Evolutionary conservation across 1,140 invertebrate species (phyloP).

Genomic region (Pseudomyrmex concolor): DNA sequence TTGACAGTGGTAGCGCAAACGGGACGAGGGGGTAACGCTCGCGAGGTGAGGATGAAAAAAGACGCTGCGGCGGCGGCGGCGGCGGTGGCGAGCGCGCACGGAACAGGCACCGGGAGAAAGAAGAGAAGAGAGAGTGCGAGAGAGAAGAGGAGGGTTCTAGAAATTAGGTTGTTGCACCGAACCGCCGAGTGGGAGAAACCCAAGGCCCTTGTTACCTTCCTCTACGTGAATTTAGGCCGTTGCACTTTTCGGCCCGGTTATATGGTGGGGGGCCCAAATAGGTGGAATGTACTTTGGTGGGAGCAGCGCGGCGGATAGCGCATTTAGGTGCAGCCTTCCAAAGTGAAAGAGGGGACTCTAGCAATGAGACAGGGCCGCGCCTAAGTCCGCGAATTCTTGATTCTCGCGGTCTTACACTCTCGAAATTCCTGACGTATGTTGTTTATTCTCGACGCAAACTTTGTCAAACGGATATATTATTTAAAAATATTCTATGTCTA

Average conservation of each 20-base stretch:
- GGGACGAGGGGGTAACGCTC: slow-evolving; percentile 47
- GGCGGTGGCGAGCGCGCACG: slow-evolving; percentile 36
- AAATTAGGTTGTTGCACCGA: slow-evolving; percentile 86
- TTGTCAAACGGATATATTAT: neutral
- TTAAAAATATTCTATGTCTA: neutral
- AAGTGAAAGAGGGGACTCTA: slow-evolving; percentile 78
- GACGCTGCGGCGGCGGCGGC: slow-evolving; percentile 55
- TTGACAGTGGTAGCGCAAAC: slow-evolving; percentile 29
- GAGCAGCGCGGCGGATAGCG: slow-evolving; percentile 74
- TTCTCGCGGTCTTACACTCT: neutral
- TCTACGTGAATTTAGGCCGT: slow-evolving; percentile 84
- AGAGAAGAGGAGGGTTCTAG: slow-evolving; percentile 80
- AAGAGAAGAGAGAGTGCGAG: slow-evolving; percentile 41
- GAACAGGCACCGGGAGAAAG: slow-evolving; percentile 49
- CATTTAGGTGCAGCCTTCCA: slow-evolving; percentile 77
- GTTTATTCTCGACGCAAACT: slow-evolving; percentile 4
- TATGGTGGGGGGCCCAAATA: slow-evolving; percentile 76
- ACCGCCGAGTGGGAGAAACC: slow-evolving; percentile 79
- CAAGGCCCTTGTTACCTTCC: slow-evolving; percentile 84
- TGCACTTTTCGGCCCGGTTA: slow-evolving; percentile 83
- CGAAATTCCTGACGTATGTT: neutral
- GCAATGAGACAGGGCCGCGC: slow-evolving; percentile 82
- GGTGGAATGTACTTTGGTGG: slow-evolving; percentile 75
- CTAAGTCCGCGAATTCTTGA: slow-evolving; percentile 64
- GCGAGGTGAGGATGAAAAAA: slow-evolving; percentile 60